A percentile compares a stretch with the other conserved stretches of the same genome.
phyloP scores from a whole-genome alignment of 2,113 vertebrate genomes.

The Tragelaphus imberbis region DNA sequence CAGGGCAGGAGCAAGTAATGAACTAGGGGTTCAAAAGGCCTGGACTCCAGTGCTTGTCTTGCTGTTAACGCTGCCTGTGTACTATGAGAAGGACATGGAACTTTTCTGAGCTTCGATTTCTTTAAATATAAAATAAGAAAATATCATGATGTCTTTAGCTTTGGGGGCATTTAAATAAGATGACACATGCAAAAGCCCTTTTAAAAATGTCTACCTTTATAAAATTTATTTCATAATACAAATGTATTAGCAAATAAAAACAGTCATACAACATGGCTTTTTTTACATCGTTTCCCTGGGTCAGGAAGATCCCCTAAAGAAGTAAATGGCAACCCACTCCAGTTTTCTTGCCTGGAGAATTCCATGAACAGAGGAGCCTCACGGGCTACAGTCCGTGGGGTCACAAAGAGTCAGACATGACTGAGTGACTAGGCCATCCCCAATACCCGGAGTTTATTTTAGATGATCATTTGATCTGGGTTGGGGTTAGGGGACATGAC shows the following conservation, averaged over 20 bases:
- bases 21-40: not conserved
- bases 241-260: constrained; percentile 19
- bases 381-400: accelerated
- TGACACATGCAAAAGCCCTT: not conserved
- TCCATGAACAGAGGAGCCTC: not conserved
- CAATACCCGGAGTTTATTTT: not conserved
- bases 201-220: not conserved
- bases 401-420: accelerated
- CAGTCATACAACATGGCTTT: not conserved
- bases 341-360: not conserved
- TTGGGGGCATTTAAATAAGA: not conserved
- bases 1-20: not conserved
- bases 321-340: not conserved
- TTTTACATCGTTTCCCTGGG: not conserved
- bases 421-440: not conserved
- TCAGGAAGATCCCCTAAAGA: not conserved
- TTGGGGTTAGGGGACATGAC: not conserved
- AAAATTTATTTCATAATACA: not conserved
- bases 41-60: not conserved
- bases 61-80: not conserved
- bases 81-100: not conserved
- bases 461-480: not conserved
- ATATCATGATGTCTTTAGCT: not conserved
- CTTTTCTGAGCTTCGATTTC: not conserved
- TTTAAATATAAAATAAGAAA: not conserved